Evolutionary conservation across 2,888 invertebrate genomes (phyloP), one percentile per base, ranked within the genome.

Genomic region (Tinea semifulvella): DNA sequence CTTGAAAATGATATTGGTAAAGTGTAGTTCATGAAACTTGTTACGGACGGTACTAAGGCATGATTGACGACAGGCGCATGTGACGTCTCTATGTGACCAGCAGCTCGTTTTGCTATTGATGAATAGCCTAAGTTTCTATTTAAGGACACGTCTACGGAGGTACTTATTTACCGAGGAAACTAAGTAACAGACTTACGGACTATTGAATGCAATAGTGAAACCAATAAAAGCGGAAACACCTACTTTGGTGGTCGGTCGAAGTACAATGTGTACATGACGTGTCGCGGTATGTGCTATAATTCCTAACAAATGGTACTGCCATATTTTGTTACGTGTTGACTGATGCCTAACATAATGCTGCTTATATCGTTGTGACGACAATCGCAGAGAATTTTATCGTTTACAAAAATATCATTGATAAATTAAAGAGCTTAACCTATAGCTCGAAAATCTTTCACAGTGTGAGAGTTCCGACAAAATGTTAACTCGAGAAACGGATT

Each of bases 361-460:
- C n/a, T n/a, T n/a, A n/a, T n/a, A n/a, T n/a, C n/a, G n/a, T n/a
- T n/a, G n/a, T n/a, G n/a, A n/a, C n/a, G n/a, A n/a, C n/a, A n/a
- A n/a, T n/a, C n/a, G n/a, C n/a, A n/a, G n/a, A n/a, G 14, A 31
- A 31, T 4, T 31, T 31, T 31, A 31, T 31, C 31, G 74, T 76
- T 79, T 76, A 74, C 79, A 72, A 79, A 79, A 77, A 68, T 68
- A 69, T 72, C 71, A 67, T 20, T 68, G 71, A 68, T 72, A 66
- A 76, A 76, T 77, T 76, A 75, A 69, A 68, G 71, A 73, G 65
- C 69, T 68, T 58, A 53, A 61, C 65, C 54, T 62, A 67, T 77
- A 74, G 69, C 62, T 22, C 31, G 14, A 14, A 17, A 63, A 73
- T 74, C 60, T 76, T 77, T 65, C 77, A 65, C 66, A 75, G 77